Conservation (phyloP, 2,113 vertebrate genomes). For the Oriolus oriolus region DNA sequence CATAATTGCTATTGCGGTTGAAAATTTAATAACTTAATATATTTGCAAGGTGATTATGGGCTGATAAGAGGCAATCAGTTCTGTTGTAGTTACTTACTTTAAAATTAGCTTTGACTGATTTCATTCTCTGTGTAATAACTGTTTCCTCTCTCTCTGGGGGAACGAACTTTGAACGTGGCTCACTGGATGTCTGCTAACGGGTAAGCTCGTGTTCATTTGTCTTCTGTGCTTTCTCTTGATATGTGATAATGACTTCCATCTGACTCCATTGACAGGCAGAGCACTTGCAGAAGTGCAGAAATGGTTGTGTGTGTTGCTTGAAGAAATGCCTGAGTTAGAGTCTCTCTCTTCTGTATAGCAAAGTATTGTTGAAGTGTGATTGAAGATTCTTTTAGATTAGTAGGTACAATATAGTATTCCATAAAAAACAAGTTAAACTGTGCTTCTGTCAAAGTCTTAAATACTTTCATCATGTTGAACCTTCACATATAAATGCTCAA, state of each 20-base stretch:
- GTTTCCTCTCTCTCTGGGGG: conserved; percentile 12
- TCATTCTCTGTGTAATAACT: background rate
- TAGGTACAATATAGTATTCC: background rate
- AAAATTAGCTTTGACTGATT: background rate
- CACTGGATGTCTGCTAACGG: background rate
- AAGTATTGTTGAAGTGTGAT: background rate
- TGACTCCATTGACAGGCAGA: background rate
- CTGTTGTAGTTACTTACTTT: background rate
- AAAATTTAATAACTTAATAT: background rate
- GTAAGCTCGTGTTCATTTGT: background rate
- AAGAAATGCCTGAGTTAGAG: background rate
- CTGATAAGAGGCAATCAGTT: background rate
- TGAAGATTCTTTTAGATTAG: background rate
- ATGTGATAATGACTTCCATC: background rate
- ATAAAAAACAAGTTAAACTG: background rate
- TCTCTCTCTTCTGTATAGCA: background rate
- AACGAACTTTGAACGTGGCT: background rate
- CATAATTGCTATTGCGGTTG: background rate
- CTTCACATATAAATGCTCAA: background rate
- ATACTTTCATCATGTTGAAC: background rate
- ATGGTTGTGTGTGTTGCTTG: background rate
- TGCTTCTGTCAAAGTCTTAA: background rate
- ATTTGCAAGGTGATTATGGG: background rate
- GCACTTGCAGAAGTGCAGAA: background rate
- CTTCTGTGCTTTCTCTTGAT: background rate